Conservation (phyloP, 92 coral and sea anemone genomes). For the Zoanthus sansibaricus region DNA sequence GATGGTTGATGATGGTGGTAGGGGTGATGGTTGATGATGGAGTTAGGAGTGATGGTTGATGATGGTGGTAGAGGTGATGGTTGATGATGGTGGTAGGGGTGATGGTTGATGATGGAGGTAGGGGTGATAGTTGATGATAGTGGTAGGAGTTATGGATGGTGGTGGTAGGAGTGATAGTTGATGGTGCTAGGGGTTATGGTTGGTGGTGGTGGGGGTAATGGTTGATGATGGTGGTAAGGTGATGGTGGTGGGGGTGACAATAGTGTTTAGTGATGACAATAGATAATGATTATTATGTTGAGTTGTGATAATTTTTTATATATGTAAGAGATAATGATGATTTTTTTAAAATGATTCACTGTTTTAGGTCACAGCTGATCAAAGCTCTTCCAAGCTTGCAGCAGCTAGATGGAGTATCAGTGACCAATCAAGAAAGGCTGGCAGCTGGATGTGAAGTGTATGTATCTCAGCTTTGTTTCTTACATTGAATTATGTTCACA, state of each 20-base stretch:
- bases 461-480: background rate
- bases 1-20: background rate
- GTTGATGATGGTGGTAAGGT: background rate
- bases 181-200: too few species aligned
- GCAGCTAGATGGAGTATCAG: slow-evolving; percentile 70
- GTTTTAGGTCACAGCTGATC: slow-evolving; percentile 46
- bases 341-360: background rate
- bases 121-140: too few species aligned
- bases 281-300: background rate
- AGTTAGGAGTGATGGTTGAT: too few species aligned
- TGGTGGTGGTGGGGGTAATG: background rate
- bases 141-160: too few species aligned
- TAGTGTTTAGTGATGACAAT: too few species aligned
- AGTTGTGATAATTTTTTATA: background rate
- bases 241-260: background rate
- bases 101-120: background rate
- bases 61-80: background rate
- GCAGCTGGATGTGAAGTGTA: slow-evolving; percentile 73
- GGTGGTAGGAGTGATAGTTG: too few species aligned
- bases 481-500: too few species aligned
- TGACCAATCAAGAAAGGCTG: slow-evolving; percentile 58
- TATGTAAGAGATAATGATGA: too few species aligned
- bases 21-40: background rate
- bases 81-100: background rate
- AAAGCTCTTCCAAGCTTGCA: slow-evolving; percentile 62